These are phyloP conservation scores for Tipula lateralis DNA, from an alignment of 2,888 invertebrate genomes.

Conservation along the genomic window DNA sequence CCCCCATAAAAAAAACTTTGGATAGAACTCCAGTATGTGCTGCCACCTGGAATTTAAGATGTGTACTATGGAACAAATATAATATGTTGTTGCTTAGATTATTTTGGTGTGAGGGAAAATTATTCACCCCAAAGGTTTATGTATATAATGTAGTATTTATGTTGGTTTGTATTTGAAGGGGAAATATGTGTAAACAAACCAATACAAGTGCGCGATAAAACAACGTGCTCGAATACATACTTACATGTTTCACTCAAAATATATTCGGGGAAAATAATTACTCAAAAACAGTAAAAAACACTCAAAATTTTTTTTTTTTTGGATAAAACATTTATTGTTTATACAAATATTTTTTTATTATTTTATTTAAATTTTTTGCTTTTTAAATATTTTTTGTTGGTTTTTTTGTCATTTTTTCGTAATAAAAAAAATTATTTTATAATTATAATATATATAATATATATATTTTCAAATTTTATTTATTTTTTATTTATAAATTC, in stretches of 20 bases:
- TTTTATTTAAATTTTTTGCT: neutral
- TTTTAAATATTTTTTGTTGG: neutral
- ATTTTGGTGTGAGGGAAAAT: neutral
- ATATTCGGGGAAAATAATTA: neutral
- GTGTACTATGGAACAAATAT: neutral
- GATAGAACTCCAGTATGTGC: neutral
- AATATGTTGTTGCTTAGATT: neutral
- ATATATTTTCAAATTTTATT: neutral
- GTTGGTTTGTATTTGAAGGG: neutral
- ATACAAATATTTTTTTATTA: neutral
- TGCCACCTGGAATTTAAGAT: neutral
- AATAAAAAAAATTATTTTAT: slow-evolving; percentile 11
- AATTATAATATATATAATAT: slow-evolving; percentile 15
- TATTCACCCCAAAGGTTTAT: neutral
- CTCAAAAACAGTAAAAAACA: neutral
- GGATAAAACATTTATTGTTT: neutral
- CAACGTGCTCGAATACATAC: neutral
- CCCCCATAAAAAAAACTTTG: neutral
- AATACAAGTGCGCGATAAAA: neutral
- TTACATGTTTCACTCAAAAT: neutral
- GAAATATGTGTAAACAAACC: neutral
- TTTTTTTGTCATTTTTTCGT: neutral
- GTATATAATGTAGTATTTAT: neutral
- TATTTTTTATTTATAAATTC: neutral
- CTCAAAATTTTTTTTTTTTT: neutral